Evolutionary conservation across 2,797 vertebrate species (phyloP), one percentile per base, ranked within the genome.

Genomic region (Peromyscus nudipes): DNA sequence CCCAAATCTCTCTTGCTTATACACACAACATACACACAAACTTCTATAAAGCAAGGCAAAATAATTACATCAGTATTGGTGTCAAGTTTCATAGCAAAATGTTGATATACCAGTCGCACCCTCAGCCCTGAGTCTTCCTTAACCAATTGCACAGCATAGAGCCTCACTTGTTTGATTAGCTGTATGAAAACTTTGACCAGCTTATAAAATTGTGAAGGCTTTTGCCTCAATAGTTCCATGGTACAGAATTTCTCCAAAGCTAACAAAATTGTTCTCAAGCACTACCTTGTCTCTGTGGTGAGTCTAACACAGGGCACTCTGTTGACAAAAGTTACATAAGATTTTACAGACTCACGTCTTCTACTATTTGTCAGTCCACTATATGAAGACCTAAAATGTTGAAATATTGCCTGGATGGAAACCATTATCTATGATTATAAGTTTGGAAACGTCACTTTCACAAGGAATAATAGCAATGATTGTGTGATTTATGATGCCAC

Each of bases 211-310:
- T 71, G 81, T 85, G 49, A 95, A 93, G 76, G 43, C 27, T 95
- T 95, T 96, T 93, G 79, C 31, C 87, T 75, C 67, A 34, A 73
- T 80, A 77, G 12, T 67, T 94, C 62, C 89, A 64, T 89, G 62
- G n/a, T 86, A 19, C 64, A 76, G 27, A 95, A 87, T 91, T 94
- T 95, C 43, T 81, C 67, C 75, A 37, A 89, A 93, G 86, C 40
- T 91, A 91, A 76, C 77, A 91, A 96, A 96, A 93, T 31, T 84
- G 16, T 87, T 97, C 97, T 92, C 75, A 97, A 77, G 40, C 60
- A 73, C 75, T 91, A 43, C 69, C 49, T 97, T 96, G 52, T 64
- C 71, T 96, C 82, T 84, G 13, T 87, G 69, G 83, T 87, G 60
- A 97, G 49, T 96, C 87, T 81, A 93, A 91, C 90, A 73, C 57